These are phyloP conservation scores for Telmatherina bonti DNA, from an alignment of 2,797 vertebrate species.

Conservation along the genomic window DNA sequence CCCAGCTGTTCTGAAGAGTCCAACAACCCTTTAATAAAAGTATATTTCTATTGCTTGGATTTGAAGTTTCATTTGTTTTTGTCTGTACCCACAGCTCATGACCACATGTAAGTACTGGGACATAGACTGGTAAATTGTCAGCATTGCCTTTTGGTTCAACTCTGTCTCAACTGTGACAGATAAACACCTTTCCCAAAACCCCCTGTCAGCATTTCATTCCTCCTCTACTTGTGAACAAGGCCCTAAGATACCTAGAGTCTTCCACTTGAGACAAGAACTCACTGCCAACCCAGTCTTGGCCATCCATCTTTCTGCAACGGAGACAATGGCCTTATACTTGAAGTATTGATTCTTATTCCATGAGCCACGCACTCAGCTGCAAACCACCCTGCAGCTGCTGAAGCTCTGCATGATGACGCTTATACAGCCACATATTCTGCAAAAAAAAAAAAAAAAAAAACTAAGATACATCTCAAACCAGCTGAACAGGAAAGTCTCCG, in stretches of 20 bases:
- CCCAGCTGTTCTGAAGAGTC: no score
- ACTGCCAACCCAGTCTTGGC: neutral
- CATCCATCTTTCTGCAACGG: neutral
- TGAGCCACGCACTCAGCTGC: neutral
- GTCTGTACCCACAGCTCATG: neutral
- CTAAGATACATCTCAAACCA: neutral
- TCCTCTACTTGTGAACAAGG: neutral
- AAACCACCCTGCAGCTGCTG: neutral
- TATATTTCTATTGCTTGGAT: neutral
- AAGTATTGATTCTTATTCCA: neutral
- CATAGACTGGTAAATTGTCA: neutral
- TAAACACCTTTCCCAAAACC: neutral
- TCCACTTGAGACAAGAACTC: neutral
- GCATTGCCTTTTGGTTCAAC: no score
- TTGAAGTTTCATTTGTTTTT: neutral
- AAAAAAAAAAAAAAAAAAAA: neutral
- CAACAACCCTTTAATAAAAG: neutral
- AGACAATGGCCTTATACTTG: neutral
- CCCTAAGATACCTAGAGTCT: neutral
- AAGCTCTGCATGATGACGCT: neutral
- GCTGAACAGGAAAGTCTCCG: neutral
- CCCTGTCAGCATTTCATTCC: neutral
- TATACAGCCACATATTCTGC: neutral
- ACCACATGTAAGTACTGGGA: neutral
- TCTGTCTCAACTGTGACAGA: no score